Percentiles rank a stretch among this genome's conserved stretches.
Conservation (phyloP, 1,140 invertebrate species). For the Caenorhabditis tropicalis region DNA sequence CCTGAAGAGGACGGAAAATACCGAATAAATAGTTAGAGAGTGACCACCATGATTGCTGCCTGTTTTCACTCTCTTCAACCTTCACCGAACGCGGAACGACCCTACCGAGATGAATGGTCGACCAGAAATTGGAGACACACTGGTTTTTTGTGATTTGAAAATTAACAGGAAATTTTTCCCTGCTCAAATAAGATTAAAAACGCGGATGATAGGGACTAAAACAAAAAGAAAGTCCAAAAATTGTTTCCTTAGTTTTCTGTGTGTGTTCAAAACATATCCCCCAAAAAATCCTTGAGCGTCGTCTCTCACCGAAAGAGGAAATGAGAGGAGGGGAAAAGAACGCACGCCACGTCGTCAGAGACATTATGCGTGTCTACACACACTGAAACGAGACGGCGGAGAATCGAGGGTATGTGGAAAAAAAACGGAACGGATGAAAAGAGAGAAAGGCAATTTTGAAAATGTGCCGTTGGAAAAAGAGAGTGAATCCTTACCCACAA, state of each 20-base stretch:
- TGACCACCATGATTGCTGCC: slow-evolving; percentile 39
- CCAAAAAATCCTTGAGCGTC: no score
- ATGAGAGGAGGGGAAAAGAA: not conserved
- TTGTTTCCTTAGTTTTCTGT: no score
- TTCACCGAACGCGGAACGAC: slow-evolving; percentile 17
- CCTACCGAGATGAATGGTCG: not conserved
- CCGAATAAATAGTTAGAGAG: slow-evolving; percentile 42
- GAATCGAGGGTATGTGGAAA: not conserved
- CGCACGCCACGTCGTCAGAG: not conserved
- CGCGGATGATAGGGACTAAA: no score
- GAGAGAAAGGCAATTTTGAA: slow-evolving; percentile 26
- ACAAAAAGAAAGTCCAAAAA: no score
- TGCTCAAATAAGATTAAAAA: no score
- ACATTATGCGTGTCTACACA: not conserved
- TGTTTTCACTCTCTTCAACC: slow-evolving; percentile 37
- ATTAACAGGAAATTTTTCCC: no score
- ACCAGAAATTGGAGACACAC: not conserved
- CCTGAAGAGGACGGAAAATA: not conserved
- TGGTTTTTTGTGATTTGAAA: no score
- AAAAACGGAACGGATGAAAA: slow-evolving; percentile 21
- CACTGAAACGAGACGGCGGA: not conserved
- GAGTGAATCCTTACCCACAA: not conserved
- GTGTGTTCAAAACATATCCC: no score
- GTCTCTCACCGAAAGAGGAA: not conserved
- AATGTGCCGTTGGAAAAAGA: not conserved